Base-by-base conservation (phyloP, 2,888 invertebrate species). In the Cryptus viduatorius region DNA sequence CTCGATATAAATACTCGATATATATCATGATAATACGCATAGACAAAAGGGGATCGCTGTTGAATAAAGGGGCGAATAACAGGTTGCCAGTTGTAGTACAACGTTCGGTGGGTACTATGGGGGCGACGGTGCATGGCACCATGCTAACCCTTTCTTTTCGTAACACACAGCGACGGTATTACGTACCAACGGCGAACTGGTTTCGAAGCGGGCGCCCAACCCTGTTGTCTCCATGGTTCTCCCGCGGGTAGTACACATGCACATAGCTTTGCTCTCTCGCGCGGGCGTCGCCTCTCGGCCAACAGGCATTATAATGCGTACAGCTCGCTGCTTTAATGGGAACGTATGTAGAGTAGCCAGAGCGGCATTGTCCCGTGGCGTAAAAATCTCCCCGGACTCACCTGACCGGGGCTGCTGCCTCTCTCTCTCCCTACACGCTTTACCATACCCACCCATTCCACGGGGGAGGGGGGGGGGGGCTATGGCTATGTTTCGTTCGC, bases 341-440 rank as follows among this genome's bases (percentile, higher is more conserved):
- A 88, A 89, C 90, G 90, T 91, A 92, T 92, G 91, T 92, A 91
- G 90, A 91, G 91, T 92, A 91, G 91, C 89, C 83, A 85, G 89
- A 89, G 86, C 73, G 87, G 88, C 89, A 90, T 91, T 91, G 91
- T 91, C 89, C 87, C 87, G 79, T 87, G 79, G 87, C 88, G 88
- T 88, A 88, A 89, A 89, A 88, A 81, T 88, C 86, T 37, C 86
- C 84, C 87, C 86, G 85, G 88, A 87, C 87, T 90, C 90, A 90
- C 91, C 90, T 89, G 90, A 90, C 85, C 88, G 78, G 85, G 82
- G 53, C 46, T 46, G 37, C n/a, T 56, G 50, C 44, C 76, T 46
- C 75, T 67, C 68, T 48, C 29, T 53, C 53, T 71, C 77, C 64
- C 67, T 79, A 76, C 24, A 73, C 69, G 44, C 37, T 37, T 31